Percentiles rank a stretch among this genome's conserved stretches.
Evolutionary conservation across 1,140 invertebrate species (phyloP).

Genomic region (Carposina sasakii): DNA sequence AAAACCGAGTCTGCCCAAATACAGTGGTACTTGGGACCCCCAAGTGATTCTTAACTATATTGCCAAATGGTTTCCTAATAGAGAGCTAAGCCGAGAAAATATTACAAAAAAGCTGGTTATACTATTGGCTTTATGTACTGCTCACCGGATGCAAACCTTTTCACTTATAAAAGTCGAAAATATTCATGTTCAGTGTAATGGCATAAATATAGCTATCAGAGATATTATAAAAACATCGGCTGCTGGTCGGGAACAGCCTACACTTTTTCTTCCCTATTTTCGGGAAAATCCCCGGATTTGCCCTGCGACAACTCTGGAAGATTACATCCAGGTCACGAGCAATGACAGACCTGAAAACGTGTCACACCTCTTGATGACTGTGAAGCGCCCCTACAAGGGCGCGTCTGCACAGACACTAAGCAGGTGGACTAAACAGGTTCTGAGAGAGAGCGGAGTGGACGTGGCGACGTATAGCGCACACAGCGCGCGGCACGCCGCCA

Average conservation of each 20-base stretch:
- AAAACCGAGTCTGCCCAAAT: slow-evolving; percentile 24
- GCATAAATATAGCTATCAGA: slow-evolving; percentile 12
- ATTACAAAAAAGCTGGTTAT: slow-evolving; percentile 17
- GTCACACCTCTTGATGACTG: slow-evolving; percentile 16
- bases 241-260: background rate
- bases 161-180: slow-evolving; percentile 20
- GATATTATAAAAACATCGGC: slow-evolving; percentile 8
- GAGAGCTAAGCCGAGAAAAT: slow-evolving; percentile 5
- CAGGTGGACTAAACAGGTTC: slow-evolving; percentile 30
- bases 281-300: background rate
- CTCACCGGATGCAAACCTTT: slow-evolving; percentile 27
- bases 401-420: slow-evolving; percentile 27
- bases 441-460: slow-evolving; percentile 25
- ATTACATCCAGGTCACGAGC: slow-evolving; percentile 1
- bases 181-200: background rate
- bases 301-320: slow-evolving; percentile 4
- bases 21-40: slow-evolving; percentile 26
- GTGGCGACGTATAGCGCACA: slow-evolving; percentile 22
- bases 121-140: slow-evolving; percentile 27
- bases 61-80: slow-evolving; percentile 4
- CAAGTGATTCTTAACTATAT: slow-evolving; percentile 26
- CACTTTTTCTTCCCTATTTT: background rate
- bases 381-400: slow-evolving; percentile 14
- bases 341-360: background rate
- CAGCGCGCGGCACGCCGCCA: slow-evolving; percentile 28